phyloP scores from a whole-genome alignment of 2,797 vertebrate genomes.

The Arctocebus calabarensis region DNA sequence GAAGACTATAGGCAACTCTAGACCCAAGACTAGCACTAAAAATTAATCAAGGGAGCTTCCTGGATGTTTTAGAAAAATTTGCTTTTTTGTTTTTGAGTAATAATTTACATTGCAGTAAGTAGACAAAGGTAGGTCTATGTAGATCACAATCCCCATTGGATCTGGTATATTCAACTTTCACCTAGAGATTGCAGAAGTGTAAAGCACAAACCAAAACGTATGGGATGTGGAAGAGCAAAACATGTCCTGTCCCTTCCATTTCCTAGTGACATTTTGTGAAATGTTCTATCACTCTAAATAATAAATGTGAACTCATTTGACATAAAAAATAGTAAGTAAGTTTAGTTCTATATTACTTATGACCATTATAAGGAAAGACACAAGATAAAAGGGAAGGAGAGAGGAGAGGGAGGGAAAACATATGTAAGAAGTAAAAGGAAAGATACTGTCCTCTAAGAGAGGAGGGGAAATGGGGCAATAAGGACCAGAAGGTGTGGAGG shows the following conservation, averaged over 20 bases:
- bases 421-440: not conserved
- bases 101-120: not conserved
- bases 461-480: not conserved
- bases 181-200: not conserved
- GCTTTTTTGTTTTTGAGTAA: not conserved
- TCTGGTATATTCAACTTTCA: not conserved
- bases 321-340: not conserved
- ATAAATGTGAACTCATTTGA: not conserved
- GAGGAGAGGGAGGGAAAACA: not conserved
- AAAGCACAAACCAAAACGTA: not conserved
- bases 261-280: not conserved
- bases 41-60: not conserved
- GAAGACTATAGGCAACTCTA: not conserved
- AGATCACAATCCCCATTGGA: not conserved
- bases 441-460: not conserved
- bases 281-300: slow-evolving; percentile 10
- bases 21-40: not conserved
- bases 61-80: not conserved
- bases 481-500: not conserved
- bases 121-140: not conserved
- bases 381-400: not conserved
- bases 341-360: not conserved
- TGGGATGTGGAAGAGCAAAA: not conserved
- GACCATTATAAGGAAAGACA: not conserved
- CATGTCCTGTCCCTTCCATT: not conserved